Evolutionary conservation across 2,797 vertebrate species (phyloP).

Genomic region (Gymnopithys bicolor): DNA sequence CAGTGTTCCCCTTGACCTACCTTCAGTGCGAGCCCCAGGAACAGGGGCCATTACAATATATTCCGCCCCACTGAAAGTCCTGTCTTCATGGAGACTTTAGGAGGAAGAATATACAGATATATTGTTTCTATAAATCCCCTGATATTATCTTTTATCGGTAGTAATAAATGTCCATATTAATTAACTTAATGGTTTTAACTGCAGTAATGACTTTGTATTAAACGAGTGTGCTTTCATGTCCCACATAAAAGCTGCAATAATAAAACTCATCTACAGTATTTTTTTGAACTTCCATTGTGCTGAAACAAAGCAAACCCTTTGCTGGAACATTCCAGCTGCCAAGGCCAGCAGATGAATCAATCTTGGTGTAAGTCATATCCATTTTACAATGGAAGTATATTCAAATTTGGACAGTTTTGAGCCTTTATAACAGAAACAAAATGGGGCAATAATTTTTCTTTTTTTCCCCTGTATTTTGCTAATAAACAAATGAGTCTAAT

Average conservation of each 20-base stretch:
- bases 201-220: conserved; percentile 65
- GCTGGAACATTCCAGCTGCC: conserved; percentile 28
- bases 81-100: not conserved
- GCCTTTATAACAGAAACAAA: not conserved
- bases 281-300: conserved; percentile 50
- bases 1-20: conserved; percentile 51
- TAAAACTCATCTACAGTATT: conserved; percentile 53
- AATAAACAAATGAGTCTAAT: not conserved
- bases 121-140: conserved; percentile 61
- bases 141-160: conserved; percentile 54
- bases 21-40: not conserved
- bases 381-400: not conserved
- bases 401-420: not conserved
- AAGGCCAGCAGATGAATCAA: not conserved
- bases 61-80: not conserved
- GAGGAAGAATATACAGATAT: conserved; percentile 44
- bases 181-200: conserved; percentile 70
- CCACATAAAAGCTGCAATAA: conserved; percentile 61
- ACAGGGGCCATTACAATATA: conserved; percentile 16
- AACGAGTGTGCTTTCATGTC: conserved; percentile 41
- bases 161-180: conserved; percentile 70
- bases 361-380: not conserved
- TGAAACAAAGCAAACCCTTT: conserved; percentile 47
- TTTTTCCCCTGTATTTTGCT: not conserved
- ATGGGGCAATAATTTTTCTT: fast-evolving